Percentiles rank a stretch among this genome's conserved stretches.
These are phyloP conservation scores for Etheostoma cragini DNA, from an alignment of 2,113 vertebrate genomes.

Conservation along the genomic window DNA sequence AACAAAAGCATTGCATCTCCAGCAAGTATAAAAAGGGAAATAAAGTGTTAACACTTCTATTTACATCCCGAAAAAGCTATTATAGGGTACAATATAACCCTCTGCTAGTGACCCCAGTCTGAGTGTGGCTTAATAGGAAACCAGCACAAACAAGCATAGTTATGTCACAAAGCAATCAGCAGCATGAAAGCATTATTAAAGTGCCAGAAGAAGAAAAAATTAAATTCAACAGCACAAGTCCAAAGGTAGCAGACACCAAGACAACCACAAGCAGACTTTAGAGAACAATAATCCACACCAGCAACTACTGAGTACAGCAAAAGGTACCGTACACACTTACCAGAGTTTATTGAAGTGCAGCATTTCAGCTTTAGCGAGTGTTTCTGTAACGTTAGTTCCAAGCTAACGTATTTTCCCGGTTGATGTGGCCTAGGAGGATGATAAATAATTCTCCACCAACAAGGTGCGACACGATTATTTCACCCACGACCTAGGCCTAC, in stretches of 20 bases:
- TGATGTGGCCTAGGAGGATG: background rate
- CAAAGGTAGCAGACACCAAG: background rate
- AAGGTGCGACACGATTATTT: background rate
- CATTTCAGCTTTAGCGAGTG: background rate
- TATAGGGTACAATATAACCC: background rate
- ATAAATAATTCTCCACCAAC: background rate
- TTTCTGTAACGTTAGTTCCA: background rate
- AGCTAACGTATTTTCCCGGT: background rate
- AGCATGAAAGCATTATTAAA: background rate
- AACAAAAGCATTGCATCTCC: background rate
- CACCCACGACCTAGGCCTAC: background rate
- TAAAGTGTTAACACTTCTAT: background rate
- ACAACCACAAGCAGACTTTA: background rate
- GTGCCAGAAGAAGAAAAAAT: background rate
- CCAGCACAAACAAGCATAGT: background rate
- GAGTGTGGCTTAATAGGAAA: background rate
- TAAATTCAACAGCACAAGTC: background rate
- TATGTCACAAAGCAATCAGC: background rate
- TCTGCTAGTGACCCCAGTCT: background rate
- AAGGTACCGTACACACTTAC: background rate
- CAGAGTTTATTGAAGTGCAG: background rate
- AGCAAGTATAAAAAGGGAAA: background rate
- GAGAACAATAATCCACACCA: conserved; percentile 4
- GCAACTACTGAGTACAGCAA: background rate
- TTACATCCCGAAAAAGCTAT: background rate